Conservation (phyloP, 2,888 invertebrate genomes). For the Drosophila nr. medialis region DNA sequence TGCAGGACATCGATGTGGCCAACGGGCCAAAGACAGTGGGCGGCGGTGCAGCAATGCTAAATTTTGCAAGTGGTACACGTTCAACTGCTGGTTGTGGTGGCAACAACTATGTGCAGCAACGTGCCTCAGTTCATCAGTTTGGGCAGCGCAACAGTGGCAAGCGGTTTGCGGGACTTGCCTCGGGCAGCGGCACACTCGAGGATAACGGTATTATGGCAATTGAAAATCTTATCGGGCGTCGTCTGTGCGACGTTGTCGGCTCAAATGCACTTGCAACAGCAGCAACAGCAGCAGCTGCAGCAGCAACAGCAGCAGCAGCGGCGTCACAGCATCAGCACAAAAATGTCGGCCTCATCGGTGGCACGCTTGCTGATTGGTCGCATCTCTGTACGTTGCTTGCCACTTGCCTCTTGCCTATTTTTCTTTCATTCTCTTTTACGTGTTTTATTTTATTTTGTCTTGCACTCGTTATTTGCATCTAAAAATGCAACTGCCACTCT, state of each 20-base stretch:
- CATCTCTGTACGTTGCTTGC: conserved; percentile 85
- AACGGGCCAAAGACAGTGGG: conserved; percentile 83
- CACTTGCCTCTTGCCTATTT: conserved; percentile 32
- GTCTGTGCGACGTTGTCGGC: conserved; percentile 79
- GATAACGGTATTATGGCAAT: conserved; percentile 84
- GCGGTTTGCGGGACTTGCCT: conserved; percentile 75
- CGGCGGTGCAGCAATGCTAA: conserved; percentile 56
- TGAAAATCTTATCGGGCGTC: conserved; percentile 83
- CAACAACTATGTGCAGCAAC: conserved; percentile 39
- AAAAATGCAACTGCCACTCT: conserved; percentile 6
- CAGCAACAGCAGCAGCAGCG: conserved; percentile 63
- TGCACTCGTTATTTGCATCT: not conserved
- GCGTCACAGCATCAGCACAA: conserved; percentile 63
- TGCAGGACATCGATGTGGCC: conserved; percentile 93
- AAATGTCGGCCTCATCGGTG: conserved; percentile 84
- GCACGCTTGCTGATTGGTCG: conserved; percentile 82
- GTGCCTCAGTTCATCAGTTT: conserved; percentile 53
- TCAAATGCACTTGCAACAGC: conserved; percentile 69
- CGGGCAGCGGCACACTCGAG: conserved; percentile 64
- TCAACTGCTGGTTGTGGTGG: conserved; percentile 12
- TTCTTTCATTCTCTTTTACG: not conserved
- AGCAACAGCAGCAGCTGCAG: conserved; percentile 69
- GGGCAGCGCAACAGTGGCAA: conserved; percentile 69
- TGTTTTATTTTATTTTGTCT: not conserved
- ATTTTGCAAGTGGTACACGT: conserved; percentile 13